Evolutionary conservation across 2,113 vertebrate genomes (phyloP), one percentile per base, ranked within the genome.

Genomic region (Sinosuthora webbiana): DNA sequence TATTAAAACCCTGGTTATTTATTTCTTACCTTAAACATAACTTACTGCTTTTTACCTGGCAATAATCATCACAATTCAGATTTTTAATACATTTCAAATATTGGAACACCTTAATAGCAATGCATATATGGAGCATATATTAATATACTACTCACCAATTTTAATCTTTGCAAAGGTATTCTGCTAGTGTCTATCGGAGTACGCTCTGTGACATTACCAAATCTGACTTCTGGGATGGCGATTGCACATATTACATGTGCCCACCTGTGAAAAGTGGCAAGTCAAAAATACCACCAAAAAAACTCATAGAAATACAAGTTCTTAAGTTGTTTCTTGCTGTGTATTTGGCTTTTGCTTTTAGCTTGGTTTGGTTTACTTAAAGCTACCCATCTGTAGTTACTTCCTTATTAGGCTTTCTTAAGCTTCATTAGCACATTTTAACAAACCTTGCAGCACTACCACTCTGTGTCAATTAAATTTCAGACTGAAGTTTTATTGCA

Each of bases 191-290:
- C 99, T 97, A 99, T 98, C 82, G 98, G 98, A 97, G 98, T 97
- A 96, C 99, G 98, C 93, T 99, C 98, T 90, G 96, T 98, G 89
- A 99, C 98, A 76, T 99, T 98, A 74, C 88, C 97, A 98, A 99
- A 99, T 96, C 98, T 98, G 44, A 98, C 99, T 98, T 99, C 99
- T 85, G 99, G 99, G 83, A 99, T 98, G 11, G 99, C 99, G 68
- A 99, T 97, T 15, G 99, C 99, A 84, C 99, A 99, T 97, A 99
- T 99, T 95, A 99, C 96, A 67, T 99, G 99, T 80, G 98, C 99
- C 99, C 99, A 99, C 95, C 99, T 99, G 97, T 87, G 97, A 96
- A 97, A 90, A 97, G 97, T 68, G 85, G 81, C 92, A 95, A 94
- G 76, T 85, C 83, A 96, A 96, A 78, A 93, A 96, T n/a, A 94